phyloP scores from a whole-genome alignment of 1,140 invertebrate species.

The Drosophila nannoptera region DNA sequence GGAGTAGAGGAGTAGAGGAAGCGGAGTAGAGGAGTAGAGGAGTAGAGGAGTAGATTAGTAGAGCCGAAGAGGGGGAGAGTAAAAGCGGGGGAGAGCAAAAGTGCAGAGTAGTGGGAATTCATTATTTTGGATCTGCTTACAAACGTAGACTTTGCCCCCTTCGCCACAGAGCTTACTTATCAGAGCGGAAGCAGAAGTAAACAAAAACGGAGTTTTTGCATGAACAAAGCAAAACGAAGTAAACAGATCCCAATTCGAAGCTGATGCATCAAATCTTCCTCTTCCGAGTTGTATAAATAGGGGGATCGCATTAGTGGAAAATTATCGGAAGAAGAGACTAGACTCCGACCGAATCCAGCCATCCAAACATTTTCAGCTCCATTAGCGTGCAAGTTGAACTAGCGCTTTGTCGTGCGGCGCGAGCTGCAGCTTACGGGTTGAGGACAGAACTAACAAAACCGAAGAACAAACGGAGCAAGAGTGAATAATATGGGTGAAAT shows the following conservation, averaged over 20 bases:
- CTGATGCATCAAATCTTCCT: too few relatives aligned
- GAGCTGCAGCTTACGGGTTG: conserved; percentile 14
- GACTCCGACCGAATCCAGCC: too few relatives aligned
- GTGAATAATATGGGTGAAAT: conserved; percentile 51
- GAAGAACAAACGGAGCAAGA: conserved; percentile 9
- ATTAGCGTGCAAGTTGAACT: neutral
- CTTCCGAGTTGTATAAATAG: too few relatives aligned
- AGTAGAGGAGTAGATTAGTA: neutral
- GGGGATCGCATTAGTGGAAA: too few relatives aligned
- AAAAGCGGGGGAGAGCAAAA: neutral
- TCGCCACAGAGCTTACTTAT: neutral
- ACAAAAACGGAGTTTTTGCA: conserved; percentile 1
- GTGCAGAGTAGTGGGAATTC: too few relatives aligned
- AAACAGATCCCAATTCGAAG: neutral
- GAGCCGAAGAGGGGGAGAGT: too few relatives aligned
- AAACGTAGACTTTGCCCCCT: too few relatives aligned
- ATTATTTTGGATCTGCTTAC: too few relatives aligned
- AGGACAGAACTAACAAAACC: conserved; percentile 14
- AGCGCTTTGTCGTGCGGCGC: conserved; percentile 20
- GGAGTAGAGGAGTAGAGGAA: neutral
- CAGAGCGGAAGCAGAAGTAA: neutral
- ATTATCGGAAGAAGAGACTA: too few relatives aligned
- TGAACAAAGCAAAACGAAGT: neutral
- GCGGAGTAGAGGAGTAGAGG: neutral
- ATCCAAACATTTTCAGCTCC: neutral